Conservation (phyloP, 2,113 vertebrate species). For the Nyctibius bracteatus region DNA sequence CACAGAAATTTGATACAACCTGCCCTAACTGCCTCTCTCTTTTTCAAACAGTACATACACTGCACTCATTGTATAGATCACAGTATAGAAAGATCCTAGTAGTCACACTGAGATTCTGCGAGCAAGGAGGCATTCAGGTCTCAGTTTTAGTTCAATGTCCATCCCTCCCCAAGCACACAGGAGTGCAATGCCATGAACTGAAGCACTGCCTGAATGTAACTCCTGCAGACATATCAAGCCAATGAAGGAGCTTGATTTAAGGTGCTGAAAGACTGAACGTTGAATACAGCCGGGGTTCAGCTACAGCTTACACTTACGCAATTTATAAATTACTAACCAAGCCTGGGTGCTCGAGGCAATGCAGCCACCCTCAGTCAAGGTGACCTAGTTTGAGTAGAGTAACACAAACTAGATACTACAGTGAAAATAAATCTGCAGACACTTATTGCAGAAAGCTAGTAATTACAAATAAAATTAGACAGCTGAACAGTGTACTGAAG, state of each 20-base stretch:
- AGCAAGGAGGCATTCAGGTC: neutral
- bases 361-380: neutral
- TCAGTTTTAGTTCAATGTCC: neutral
- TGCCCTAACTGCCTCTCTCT: neutral
- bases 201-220: neutral
- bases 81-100: neutral
- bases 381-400: neutral
- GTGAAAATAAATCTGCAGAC: neutral
- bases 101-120: neutral
- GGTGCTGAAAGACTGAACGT: neutral
- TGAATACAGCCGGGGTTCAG: neutral
- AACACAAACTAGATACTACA: neutral
- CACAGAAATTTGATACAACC: neutral
- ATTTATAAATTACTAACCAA: neutral
- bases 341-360: neutral
- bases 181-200: neutral
- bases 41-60: slow-evolving; percentile 10
- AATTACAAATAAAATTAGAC: neutral
- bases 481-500: neutral
- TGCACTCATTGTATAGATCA: slow-evolving; percentile 5
- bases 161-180: neutral
- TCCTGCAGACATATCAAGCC: neutral
- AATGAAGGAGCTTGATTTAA: neutral
- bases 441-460: neutral
- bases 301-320: neutral